A percentile compares a stretch with the other conserved stretches of the same genome.
Conservation (phyloP, 2,888 invertebrate species). For the Cepaea hortensis region DNA sequence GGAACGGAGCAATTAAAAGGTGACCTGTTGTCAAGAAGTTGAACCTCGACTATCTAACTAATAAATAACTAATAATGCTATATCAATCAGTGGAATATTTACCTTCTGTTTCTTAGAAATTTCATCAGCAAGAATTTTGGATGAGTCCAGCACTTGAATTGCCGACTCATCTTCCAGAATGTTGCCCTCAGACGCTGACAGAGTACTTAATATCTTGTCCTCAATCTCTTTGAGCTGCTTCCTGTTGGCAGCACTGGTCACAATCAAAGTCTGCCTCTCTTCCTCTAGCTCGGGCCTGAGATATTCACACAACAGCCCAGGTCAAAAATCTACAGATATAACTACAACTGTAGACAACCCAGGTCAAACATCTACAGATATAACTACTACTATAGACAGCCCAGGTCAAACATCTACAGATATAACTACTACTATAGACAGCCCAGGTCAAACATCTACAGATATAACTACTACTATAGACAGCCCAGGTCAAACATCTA, state of each 20-base stretch:
- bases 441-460: no score
- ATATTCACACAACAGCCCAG: neutral
- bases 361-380: no score
- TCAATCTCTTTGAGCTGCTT: slow-evolving; percentile 89
- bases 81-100: neutral
- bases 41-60: no score
- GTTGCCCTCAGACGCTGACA: slow-evolving; percentile 88
- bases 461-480: no score
- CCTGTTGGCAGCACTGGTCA: slow-evolving; percentile 87
- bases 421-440: no score
- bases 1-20: no score
- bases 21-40: no score
- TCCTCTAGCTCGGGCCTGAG: slow-evolving; percentile 86
- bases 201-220: slow-evolving; percentile 89
- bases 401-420: no score
- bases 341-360: no score
- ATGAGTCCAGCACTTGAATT: slow-evolving; percentile 90
- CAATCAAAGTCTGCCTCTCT: slow-evolving; percentile 86
- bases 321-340: neutral
- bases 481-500: no score
- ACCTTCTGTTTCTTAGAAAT: slow-evolving; percentile 90
- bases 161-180: slow-evolving; percentile 94
- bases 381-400: no score
- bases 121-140: slow-evolving; percentile 89
- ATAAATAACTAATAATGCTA: no score